A percentile compares a stretch with the other conserved stretches of the same genome.
Evolutionary conservation across 2,888 invertebrate species (phyloP).

Genomic region (Scaptomyza cyrtandrae): DNA sequence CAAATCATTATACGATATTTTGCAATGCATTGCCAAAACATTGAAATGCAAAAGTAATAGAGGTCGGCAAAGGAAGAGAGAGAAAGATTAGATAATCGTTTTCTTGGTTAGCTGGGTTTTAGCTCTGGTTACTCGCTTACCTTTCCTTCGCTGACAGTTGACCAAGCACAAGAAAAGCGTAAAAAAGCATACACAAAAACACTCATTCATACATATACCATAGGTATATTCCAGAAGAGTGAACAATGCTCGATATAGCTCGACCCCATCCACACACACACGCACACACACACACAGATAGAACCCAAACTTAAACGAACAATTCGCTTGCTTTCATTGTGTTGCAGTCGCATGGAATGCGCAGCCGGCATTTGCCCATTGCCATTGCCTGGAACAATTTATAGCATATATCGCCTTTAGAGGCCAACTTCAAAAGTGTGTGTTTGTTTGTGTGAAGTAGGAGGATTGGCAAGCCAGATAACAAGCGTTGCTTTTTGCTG

Average conservation of each 20-base stretch:
- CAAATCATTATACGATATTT: slow-evolving; percentile 69
- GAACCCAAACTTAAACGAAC: slow-evolving; percentile 11
- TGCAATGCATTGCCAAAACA: slow-evolving; percentile 25
- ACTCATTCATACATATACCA: slow-evolving; percentile 16
- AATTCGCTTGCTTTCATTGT: slow-evolving; percentile 35
- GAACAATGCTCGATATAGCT: slow-evolving; percentile 52
- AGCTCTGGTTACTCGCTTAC: slow-evolving; percentile 34
- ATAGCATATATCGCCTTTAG: slow-evolving; percentile 43
- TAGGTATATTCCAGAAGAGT: slow-evolving; percentile 50
- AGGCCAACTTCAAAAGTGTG: slow-evolving; percentile 19
- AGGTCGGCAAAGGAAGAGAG: neutral
- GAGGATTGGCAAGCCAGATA: slow-evolving; percentile 31
- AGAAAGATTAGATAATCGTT: slow-evolving; percentile 53
- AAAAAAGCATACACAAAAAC: slow-evolving; percentile 1
- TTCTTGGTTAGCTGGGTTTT: slow-evolving; percentile 22
- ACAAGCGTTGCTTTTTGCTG: slow-evolving; percentile 52
- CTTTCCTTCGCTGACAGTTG: slow-evolving; percentile 59
- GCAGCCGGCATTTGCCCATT: slow-evolving; percentile 62
- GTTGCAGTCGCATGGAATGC: slow-evolving; percentile 71
- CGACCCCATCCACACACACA: slow-evolving; percentile 7
- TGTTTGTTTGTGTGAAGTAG: slow-evolving; percentile 2
- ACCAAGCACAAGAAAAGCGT: slow-evolving; percentile 43
- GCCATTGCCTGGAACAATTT: slow-evolving; percentile 61
- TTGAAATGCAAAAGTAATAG: neutral
- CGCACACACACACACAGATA: no score